Evolutionary conservation across 2,797 vertebrate genomes (phyloP), one percentile per base, ranked within the genome.

Genomic region (Telmatherina bonti): DNA sequence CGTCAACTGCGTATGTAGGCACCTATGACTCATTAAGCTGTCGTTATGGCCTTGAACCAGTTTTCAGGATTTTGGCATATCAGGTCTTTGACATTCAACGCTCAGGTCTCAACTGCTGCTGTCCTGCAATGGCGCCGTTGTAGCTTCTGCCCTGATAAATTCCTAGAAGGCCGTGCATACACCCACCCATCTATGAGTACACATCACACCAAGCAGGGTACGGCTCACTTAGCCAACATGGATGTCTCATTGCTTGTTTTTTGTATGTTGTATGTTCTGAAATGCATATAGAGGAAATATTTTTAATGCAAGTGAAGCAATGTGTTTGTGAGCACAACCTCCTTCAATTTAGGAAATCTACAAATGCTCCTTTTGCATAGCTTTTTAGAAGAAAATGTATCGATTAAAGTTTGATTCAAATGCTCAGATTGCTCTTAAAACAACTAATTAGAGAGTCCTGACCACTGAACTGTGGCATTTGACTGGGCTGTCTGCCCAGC

Each of bases 401-500:
- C 85, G 67, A 87, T 88, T 81, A 79, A 45, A 54, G 66, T 78
- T 60, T 67, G 52, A 47, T 78, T 85, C 52, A 81, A 58, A 77
- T 72, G 11, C 61, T 63, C 61, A 66, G 54, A 53, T 59, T 41
- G 29, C 69, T 80, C 67, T 76, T 77, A 89, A 89, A 86, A 67
- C 51, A 51, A 45, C 75, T 89, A 86, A 87, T 84, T 90, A 69
- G 71, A 68, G 51, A 71, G 49, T 67, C 68, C 75, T 84, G 78
- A 79, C 78, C 53, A 1, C 58, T 76, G 82, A 83, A 70, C 74
- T 81, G 47, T 85, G 61, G 45, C 66, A 75, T 84, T 79, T 82
- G 47, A 69, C 54, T 45, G 38, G 13, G 58, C 67, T 71, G 41
- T 57, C 57, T 81, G 55, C 67, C 55, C n/a, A n/a, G 4, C 67